Base-by-base conservation (phyloP, 1,140 invertebrate genomes). In the Pseudomyrmex sp. region DNA sequence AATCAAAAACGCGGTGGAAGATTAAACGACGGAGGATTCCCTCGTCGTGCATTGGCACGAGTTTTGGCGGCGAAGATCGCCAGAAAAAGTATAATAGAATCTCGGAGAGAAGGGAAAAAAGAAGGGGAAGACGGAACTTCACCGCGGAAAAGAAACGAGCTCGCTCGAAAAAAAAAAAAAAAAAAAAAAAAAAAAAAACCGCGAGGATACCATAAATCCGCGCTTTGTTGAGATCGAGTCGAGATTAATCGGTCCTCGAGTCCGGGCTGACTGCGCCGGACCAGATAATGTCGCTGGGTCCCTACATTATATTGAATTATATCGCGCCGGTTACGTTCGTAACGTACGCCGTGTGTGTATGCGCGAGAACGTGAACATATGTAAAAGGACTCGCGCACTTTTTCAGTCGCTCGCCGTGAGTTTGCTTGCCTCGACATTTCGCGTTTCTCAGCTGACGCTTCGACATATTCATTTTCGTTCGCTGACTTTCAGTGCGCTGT, bases 261-360 rank as follows among this genome's bases (percentile, higher is more conserved):
- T 85, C 48, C 88, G 83, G 74, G 86, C 76, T 84, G 89, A 90
- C 89, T 76, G 85, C 84, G 44, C 84, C 77, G 82, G 84, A 69
- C 75, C 88, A 89, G 91, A 92, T 92, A 91, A 91, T 90, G 91
- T 91, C 91, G 85, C 90, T 85, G 87, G 87, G 82, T 70, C 62
- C 66, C 75, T 86, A 88, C 72, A 88, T 90, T 91, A 90, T 88
- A 91, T 92, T 90, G 91, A 92, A 92, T 92, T 92, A 89, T 90
- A 87, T 87, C 88, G 61, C 35, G 35, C 35, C 35, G 35, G 35
- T 35, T 35, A 35, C 35, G 69, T 58, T 61, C 83, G 70, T 18
- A 18, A 18, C 18, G 18, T 35, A 85, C 83, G 74, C 76, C 72
- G 59, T 61, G 46, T 50, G 46, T 7, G 56, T 48, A 61, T 80